phyloP scores from a whole-genome alignment of 2,113 vertebrate species.

The Meles meles region DNA sequence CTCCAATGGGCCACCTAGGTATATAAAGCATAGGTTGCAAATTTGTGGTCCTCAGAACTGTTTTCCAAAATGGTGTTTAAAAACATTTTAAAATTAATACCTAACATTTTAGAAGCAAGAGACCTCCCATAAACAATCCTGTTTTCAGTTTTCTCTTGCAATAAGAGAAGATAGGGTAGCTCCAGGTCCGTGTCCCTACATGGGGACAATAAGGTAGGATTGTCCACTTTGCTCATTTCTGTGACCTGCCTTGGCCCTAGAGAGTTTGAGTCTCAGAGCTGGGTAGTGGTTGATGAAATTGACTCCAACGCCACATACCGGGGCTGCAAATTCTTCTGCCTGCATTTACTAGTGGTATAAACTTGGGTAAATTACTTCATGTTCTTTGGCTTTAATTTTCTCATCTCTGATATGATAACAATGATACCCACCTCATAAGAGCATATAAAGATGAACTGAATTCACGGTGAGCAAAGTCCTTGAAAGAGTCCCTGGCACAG shows the following conservation, averaged over 20 bases:
- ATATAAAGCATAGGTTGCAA: background rate
- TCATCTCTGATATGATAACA: background rate
- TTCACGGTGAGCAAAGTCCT: background rate
- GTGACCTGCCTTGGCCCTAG: background rate
- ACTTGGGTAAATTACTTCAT: background rate
- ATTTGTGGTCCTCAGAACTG: background rate
- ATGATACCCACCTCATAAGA: background rate
- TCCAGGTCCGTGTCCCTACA: fast-evolving
- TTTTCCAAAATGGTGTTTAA: background rate
- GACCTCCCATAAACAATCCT: background rate
- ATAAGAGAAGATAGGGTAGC: background rate
- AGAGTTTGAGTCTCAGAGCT: background rate
- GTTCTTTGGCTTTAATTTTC: background rate
- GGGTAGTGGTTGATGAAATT: background rate
- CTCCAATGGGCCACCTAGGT: background rate
- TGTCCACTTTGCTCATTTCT: background rate
- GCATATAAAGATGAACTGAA: background rate
- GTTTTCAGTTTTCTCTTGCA: background rate
- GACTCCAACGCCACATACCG: fast-evolving
- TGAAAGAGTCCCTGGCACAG: background rate
- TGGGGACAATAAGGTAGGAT: background rate
- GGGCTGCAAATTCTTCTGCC: background rate
- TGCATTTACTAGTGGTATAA: background rate
- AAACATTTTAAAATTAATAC: background rate
- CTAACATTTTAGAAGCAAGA: background rate